phyloP scores from a whole-genome alignment of 2,797 vertebrate genomes.

The Meriones psammophilus region DNA sequence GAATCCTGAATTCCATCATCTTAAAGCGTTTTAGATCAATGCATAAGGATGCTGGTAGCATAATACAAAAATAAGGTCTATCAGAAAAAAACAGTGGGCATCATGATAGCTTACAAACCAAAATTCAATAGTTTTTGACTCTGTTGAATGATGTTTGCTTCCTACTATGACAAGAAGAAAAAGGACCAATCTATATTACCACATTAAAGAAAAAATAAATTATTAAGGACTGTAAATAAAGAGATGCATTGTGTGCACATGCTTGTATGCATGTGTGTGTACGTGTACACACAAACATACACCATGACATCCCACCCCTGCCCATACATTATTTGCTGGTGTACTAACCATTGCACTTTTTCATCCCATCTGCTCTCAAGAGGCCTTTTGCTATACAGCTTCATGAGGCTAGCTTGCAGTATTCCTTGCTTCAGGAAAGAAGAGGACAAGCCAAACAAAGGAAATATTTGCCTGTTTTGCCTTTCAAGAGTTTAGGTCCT shows the following conservation, averaged over 20 bases:
- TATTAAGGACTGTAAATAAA: neutral
- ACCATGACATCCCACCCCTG: neutral
- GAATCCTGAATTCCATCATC: constrained; percentile 18
- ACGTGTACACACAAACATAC: neutral
- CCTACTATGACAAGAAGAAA: neutral
- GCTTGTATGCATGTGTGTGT: neutral
- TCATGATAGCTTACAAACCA: neutral
- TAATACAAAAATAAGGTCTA: neutral
- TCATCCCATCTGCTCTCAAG: neutral
- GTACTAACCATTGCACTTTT: neutral
- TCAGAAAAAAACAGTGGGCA: neutral
- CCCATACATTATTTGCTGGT: neutral
- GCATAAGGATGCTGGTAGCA: neutral
- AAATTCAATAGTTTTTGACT: constrained; percentile 12
- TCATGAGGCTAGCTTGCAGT: neutral
- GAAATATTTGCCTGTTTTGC: neutral
- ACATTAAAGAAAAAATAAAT: neutral
- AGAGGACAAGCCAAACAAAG: neutral
- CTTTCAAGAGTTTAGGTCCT: neutral
- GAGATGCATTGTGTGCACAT: neutral
- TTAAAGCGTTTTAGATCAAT: constrained; percentile 7
- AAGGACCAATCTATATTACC: neutral
- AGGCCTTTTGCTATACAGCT: neutral
- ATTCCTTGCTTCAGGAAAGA: neutral
- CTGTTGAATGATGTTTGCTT: constrained; percentile 5